These are phyloP conservation scores for Drosophila demipolita DNA, from an alignment of 2,888 invertebrate species.

Conservation along the genomic window DNA sequence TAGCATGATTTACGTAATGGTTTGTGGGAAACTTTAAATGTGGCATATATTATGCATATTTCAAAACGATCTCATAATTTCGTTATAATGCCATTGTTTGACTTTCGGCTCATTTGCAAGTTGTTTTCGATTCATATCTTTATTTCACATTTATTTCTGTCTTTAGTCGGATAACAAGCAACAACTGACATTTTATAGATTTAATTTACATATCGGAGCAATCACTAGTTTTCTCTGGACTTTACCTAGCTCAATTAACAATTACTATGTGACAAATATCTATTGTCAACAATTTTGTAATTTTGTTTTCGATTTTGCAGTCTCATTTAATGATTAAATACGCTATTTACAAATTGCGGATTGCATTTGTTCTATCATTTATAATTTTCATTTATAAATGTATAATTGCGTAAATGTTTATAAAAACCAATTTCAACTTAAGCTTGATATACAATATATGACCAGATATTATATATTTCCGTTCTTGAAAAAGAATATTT, in stretches of 20 bases:
- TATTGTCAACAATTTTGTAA: not conserved
- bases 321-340: slow-evolving; percentile 2
- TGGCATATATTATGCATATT: slow-evolving; percentile 28
- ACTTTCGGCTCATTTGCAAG: slow-evolving; percentile 33
- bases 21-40: slow-evolving; percentile 8
- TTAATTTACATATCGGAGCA: not conserved
- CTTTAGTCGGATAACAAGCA: not conserved
- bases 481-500: not conserved
- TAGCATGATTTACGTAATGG: slow-evolving; percentile 5
- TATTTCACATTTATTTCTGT: not conserved
- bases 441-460: not conserved
- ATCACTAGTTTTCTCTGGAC: not conserved
- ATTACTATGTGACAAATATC: not conserved
- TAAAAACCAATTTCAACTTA: not conserved
- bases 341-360: slow-evolving; percentile 1
- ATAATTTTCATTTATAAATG: not conserved
- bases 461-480: not conserved
- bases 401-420: not conserved
- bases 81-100: slow-evolving; percentile 1
- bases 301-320: slow-evolving; percentile 3
- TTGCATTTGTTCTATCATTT: not conserved
- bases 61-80: slow-evolving; percentile 17
- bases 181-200: not conserved
- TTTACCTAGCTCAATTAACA: not conserved
- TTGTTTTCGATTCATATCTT: slow-evolving; percentile 9